phyloP scores from a whole-genome alignment of 2,888 invertebrate species.

The Lobophora halterata region DNA sequence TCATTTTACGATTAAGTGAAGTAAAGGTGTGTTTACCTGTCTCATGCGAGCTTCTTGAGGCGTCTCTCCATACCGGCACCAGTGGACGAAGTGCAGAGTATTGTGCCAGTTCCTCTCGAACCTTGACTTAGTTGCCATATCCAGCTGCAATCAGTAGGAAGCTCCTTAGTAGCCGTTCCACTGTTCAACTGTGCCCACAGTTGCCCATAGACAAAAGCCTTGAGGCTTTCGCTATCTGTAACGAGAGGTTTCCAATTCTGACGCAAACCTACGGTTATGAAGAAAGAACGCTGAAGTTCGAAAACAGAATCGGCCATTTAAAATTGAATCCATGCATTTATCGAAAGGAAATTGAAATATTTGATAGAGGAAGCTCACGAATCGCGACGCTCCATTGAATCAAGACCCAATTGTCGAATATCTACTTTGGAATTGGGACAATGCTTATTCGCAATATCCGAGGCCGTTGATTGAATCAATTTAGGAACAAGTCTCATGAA shows the following conservation, averaged over 20 bases:
- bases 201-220: conserved; percentile 71
- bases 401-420: conserved; percentile 31
- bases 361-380: conserved; percentile 12
- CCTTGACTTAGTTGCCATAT: conserved; percentile 79
- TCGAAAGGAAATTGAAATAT: conserved; percentile 6
- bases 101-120: conserved; percentile 84
- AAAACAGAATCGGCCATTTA: conserved; percentile 48
- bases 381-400: conserved; percentile 29
- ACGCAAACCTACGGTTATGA: conserved; percentile 64
- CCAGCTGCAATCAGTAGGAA: conserved; percentile 80
- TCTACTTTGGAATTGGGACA: conserved; percentile 33
- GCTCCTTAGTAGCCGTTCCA: conserved; percentile 74
- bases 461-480: conserved; percentile 31
- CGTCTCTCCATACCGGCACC: conserved; percentile 86
- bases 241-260: conserved; percentile 79
- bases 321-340: conserved; percentile 54
- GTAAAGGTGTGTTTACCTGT: conserved; percentile 76
- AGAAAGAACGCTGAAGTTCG: conserved; percentile 51
- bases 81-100: conserved; percentile 84
- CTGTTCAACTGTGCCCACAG: conserved; percentile 64
- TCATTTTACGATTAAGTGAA: conserved; percentile 22
- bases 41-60: conserved; percentile 85
- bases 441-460: conserved; percentile 43
- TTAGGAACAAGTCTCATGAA: conserved; percentile 15
- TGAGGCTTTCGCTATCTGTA: conserved; percentile 76